Conservation (phyloP, 2,797 vertebrate genomes). For the Trachops cirrhosus region DNA sequence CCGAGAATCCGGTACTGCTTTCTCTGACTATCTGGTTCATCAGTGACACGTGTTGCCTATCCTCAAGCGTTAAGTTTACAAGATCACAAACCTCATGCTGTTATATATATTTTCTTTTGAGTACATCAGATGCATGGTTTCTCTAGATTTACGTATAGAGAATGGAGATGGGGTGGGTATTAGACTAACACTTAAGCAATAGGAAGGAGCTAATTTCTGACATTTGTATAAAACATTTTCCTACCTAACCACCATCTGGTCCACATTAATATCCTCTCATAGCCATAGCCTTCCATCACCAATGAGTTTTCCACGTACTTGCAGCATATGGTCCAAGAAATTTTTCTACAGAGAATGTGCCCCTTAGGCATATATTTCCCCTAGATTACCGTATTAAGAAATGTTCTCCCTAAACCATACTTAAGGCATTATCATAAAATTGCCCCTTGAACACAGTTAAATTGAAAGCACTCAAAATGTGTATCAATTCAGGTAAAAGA, state of each 20-base stretch:
- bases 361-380: slow-evolving; percentile 79
- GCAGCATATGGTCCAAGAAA: slow-evolving; percentile 78
- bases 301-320: slow-evolving; percentile 77
- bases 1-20: not conserved
- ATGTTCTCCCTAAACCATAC: slow-evolving; percentile 75
- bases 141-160: slow-evolving; percentile 72
- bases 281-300: slow-evolving; percentile 78
- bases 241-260: slow-evolving; percentile 82
- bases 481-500: slow-evolving; percentile 73
- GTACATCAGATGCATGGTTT: slow-evolving; percentile 64
- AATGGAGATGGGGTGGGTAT: slow-evolving; percentile 53
- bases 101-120: not conserved
- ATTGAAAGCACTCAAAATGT: slow-evolving; percentile 71
- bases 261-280: slow-evolving; percentile 78
- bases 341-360: slow-evolving; percentile 70
- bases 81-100: slow-evolving; percentile 21
- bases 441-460: slow-evolving; percentile 75
- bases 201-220: slow-evolving; percentile 70
- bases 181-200: slow-evolving; percentile 68
- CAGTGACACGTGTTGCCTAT: not conserved
- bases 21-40: not conserved
- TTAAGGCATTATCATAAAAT: slow-evolving; percentile 76
- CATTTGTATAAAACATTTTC: slow-evolving; percentile 69
- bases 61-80: slow-evolving; percentile 18
- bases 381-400: slow-evolving; percentile 80